Percentiles rank a stretch among this genome's conserved stretches.
Evolutionary conservation across 2,888 invertebrate genomes (phyloP).

Genomic region (Buathra laborator): DNA sequence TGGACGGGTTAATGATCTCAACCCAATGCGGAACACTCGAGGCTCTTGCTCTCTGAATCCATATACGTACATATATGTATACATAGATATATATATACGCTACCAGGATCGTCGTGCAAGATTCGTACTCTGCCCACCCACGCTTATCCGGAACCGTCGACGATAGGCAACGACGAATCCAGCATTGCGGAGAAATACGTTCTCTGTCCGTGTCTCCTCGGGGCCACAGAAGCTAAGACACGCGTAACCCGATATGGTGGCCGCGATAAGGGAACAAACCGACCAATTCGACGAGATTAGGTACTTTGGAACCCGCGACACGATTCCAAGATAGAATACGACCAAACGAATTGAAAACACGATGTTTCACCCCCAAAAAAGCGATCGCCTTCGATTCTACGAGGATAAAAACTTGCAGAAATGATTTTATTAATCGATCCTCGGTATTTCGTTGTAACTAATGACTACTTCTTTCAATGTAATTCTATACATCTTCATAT

Average conservation of each 20-base stretch:
- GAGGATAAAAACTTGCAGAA: neutral
- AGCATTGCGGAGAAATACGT: slow-evolving; percentile 9
- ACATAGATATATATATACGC: neutral
- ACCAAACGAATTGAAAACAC: slow-evolving; percentile 43
- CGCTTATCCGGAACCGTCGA: neutral
- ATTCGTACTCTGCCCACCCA: neutral
- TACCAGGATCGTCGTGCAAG: neutral
- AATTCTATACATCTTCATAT: too few species aligned
- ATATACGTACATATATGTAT: neutral
- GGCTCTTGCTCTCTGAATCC: neutral
- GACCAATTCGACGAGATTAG: slow-evolving; percentile 25
- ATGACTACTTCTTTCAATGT: too few species aligned
- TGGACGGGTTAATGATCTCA: slow-evolving; percentile 38
- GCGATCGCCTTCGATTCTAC: neutral
- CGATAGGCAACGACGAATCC: slow-evolving; percentile 15
- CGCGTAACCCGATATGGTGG: slow-evolving; percentile 4
- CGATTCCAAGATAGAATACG: neutral
- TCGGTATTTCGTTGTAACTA: neutral
- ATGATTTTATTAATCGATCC: neutral
- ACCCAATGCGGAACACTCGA: slow-evolving; percentile 17
- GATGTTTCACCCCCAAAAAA: slow-evolving; percentile 9
- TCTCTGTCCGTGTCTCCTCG: neutral
- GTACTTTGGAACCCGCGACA: slow-evolving; percentile 4
- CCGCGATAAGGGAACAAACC: slow-evolving; percentile 26
- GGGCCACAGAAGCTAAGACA: slow-evolving; percentile 7